These are phyloP conservation scores for Hippoglossus stenolepis DNA, from an alignment of 2,113 vertebrate species.

Conservation along the genomic window DNA sequence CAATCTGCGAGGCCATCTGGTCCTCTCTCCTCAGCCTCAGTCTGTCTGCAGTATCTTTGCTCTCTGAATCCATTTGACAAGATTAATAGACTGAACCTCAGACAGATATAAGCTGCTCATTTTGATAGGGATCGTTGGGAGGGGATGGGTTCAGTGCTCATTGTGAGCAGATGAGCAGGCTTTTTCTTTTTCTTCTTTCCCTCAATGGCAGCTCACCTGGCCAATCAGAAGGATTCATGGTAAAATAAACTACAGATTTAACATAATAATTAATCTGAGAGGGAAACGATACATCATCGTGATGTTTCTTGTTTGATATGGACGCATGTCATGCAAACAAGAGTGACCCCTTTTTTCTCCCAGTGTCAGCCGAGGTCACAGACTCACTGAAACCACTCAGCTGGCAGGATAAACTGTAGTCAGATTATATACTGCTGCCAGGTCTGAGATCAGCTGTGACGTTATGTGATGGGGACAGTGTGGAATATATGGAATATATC, in stretches of 20 bases:
- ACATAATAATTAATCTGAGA: neutral
- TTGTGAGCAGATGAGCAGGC: conserved; percentile 29
- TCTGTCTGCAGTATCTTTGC: conserved; percentile 63
- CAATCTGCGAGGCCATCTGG: conserved; percentile 74
- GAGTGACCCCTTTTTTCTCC: conserved; percentile 29
- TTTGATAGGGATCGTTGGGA: conserved; percentile 53
- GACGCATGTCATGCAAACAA: neutral
- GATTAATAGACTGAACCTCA: conserved; percentile 73
- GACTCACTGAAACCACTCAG: conserved; percentile 30
- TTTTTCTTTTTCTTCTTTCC: conserved; percentile 2
- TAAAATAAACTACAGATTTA: neutral
- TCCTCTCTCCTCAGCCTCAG: conserved; percentile 46
- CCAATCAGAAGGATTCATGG: neutral
- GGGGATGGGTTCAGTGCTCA: conserved; percentile 48
- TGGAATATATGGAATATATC: neutral
- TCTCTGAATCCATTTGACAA: conserved; percentile 73
- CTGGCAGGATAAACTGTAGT: conserved; percentile 36
- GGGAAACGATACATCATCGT: neutral
- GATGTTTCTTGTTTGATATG: conserved; percentile 6
- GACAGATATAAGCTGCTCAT: conserved; percentile 77
- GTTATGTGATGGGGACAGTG: neutral
- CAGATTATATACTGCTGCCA: conserved; percentile 42
- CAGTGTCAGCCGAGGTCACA: conserved; percentile 16
- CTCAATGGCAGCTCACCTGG: conserved; percentile 13
- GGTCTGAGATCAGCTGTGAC: conserved; percentile 28